Percentiles rank a stretch among this genome's conserved stretches.
Evolutionary conservation across 2,797 vertebrate genomes (phyloP).

Genomic region (Diplodus sargus): DNA sequence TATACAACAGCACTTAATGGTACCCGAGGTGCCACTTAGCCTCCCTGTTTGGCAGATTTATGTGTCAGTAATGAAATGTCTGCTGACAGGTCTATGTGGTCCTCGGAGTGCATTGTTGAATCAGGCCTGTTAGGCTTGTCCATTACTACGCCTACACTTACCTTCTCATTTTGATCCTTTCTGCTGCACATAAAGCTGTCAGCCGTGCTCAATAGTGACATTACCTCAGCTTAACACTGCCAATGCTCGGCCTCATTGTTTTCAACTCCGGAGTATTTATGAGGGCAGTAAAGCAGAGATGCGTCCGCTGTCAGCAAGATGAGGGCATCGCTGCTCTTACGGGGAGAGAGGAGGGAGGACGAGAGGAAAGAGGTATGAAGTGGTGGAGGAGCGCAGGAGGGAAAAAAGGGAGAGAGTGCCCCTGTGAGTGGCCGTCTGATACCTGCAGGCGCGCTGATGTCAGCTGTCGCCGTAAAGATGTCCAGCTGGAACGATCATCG

Average conservation of each 20-base stretch:
- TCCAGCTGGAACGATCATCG: conserved; percentile 67
- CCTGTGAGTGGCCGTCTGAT: conserved; percentile 49
- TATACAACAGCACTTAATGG: conserved; percentile 67
- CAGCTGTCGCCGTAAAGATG: conserved; percentile 60
- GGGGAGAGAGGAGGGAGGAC: conserved; percentile 17
- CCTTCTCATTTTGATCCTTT: conserved; percentile 62
- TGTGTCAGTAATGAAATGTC: conserved; percentile 76
- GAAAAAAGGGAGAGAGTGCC: conserved; percentile 15
- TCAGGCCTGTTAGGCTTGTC: conserved; percentile 61
- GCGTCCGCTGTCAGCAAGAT: conserved; percentile 52
- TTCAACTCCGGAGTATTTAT: conserved; percentile 68
- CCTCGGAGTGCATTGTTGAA: conserved; percentile 65
- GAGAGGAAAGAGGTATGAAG: not conserved
- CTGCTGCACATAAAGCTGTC: conserved; percentile 72
- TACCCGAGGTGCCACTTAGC: conserved; percentile 72
- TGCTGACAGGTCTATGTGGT: conserved; percentile 61
- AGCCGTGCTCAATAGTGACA: conserved; percentile 61
- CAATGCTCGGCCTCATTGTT: conserved; percentile 57
- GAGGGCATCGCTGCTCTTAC: conserved; percentile 36
- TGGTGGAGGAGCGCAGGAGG: not conserved
- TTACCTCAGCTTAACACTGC: conserved; percentile 56
- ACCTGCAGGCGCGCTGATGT: conserved; percentile 61
- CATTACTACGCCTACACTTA: conserved; percentile 67
- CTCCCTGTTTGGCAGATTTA: conserved; percentile 64
- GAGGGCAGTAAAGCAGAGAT: conserved; percentile 61